Evolutionary conservation across 2,113 vertebrate genomes (phyloP).

Genomic region (Zosterops hypoxanthus): DNA sequence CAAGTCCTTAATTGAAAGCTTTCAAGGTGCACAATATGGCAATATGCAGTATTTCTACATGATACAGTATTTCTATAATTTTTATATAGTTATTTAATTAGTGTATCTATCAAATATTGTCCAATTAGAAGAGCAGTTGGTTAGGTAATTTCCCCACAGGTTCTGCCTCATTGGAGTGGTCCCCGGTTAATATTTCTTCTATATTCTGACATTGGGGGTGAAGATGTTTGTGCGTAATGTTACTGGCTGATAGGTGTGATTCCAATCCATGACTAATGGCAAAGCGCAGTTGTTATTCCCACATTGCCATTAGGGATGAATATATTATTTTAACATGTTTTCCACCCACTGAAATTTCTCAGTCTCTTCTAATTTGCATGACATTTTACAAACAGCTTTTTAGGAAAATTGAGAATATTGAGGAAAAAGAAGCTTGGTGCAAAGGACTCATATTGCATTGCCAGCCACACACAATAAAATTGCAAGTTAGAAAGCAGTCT

Average conservation of each 20-base stretch:
- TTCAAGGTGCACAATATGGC: neutral
- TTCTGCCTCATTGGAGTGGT: neutral
- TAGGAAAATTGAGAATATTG: conserved; percentile 2
- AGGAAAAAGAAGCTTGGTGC: neutral
- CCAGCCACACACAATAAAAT: neutral
- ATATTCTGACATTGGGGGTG: neutral
- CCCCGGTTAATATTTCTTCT: neutral
- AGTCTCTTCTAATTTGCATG: neutral
- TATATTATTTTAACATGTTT: neutral
- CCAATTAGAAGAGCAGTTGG: neutral
- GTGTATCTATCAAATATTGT: neutral
- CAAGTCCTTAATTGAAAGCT: neutral
- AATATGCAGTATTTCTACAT: neutral
- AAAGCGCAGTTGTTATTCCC: neutral
- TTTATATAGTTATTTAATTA: neutral
- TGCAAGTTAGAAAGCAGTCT: neutral
- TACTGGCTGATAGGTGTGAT: neutral
- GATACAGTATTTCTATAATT: neutral
- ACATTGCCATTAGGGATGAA: neutral
- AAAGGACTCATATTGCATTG: neutral
- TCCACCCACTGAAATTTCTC: neutral
- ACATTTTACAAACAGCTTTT: conserved; percentile 23
- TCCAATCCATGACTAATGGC: neutral
- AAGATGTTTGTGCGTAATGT: neutral
- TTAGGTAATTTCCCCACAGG: fast-evolving